A percentile compares a stretch with the other conserved stretches of the same genome.
Evolutionary conservation across 2,797 vertebrate species (phyloP).

Genomic region (Harpagifer antarcticus): DNA sequence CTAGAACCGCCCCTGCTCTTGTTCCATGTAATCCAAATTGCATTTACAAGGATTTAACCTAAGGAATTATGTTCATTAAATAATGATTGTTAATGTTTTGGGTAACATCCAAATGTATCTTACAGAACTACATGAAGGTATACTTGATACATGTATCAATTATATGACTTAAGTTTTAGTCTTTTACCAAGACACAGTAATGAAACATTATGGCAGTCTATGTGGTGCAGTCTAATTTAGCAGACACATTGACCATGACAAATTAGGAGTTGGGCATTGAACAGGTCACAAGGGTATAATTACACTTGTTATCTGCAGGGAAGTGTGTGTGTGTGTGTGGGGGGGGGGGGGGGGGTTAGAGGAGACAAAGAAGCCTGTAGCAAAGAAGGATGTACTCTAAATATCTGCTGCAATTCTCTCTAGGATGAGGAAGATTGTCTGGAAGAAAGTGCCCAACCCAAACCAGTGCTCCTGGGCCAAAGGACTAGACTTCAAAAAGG

Average conservation of each 20-base stretch:
- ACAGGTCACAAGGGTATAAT: conserved; percentile 18
- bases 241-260: conserved; percentile 25
- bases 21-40: neutral
- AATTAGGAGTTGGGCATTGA: conserved; percentile 62
- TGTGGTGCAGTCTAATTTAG: conserved; percentile 25
- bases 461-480: conserved; percentile 97
- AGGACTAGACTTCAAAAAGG: conserved; percentile 93
- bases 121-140: neutral
- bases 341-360: neutral
- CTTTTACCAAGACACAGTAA: conserved; percentile 10
- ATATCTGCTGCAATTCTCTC: conserved; percentile 50
- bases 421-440: conserved; percentile 94
- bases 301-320: conserved; percentile 6
- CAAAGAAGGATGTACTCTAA: neutral
- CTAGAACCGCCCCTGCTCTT: neutral
- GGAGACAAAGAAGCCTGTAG: neutral
- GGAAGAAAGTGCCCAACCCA: conserved; percentile 96
- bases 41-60: neutral
- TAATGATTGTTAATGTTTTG: neutral
- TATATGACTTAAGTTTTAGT: neutral
- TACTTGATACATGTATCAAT: neutral
- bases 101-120: neutral
- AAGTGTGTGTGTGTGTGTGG: neutral
- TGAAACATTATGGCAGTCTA: conserved; percentile 50
- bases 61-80: neutral